These are phyloP conservation scores for Tetranychus truncatus DNA, from an alignment of 2,888 invertebrate species.

Conservation along the genomic window DNA sequence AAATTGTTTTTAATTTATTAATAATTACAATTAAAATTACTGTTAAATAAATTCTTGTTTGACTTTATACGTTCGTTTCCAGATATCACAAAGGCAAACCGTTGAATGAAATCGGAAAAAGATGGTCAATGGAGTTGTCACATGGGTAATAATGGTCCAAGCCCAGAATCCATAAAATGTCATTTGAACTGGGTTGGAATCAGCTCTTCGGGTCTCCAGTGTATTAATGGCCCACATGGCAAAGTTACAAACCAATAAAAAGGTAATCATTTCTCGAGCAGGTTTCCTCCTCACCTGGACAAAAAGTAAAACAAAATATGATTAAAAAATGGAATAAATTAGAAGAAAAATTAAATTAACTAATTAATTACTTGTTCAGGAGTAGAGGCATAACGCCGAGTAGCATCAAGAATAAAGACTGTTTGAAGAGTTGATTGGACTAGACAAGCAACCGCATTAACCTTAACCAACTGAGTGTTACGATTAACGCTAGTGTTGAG, in stretches of 20 bases:
- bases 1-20: not conserved
- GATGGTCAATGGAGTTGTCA: conserved; percentile 78
- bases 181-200: conserved; percentile 74
- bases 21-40: not conserved
- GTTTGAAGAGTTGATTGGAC: conserved; percentile 48
- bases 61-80: conserved; percentile 80
- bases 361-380: conserved; percentile 40
- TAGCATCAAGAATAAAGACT: conserved; percentile 55
- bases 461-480: conserved; percentile 52
- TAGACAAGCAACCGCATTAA: conserved; percentile 56
- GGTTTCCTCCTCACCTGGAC: conserved; percentile 62
- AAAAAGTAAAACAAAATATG: conserved; percentile 8
- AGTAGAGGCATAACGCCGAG: conserved; percentile 59
- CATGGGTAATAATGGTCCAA: conserved; percentile 86
- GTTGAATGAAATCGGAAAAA: conserved; percentile 89
- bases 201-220: conserved; percentile 69
- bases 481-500: conserved; percentile 34
- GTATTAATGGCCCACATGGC: conserved; percentile 56
- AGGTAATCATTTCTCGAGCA: conserved; percentile 79
- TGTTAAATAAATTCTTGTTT: conserved; percentile 21
- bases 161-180: conserved; percentile 84
- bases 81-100: conserved; percentile 83
- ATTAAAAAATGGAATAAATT: not conserved
- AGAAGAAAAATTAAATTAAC: too few species aligned
- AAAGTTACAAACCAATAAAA: conserved; percentile 41